These are phyloP conservation scores for Agelastica alni DNA, from an alignment of 2,888 invertebrate species.

Conservation along the genomic window DNA sequence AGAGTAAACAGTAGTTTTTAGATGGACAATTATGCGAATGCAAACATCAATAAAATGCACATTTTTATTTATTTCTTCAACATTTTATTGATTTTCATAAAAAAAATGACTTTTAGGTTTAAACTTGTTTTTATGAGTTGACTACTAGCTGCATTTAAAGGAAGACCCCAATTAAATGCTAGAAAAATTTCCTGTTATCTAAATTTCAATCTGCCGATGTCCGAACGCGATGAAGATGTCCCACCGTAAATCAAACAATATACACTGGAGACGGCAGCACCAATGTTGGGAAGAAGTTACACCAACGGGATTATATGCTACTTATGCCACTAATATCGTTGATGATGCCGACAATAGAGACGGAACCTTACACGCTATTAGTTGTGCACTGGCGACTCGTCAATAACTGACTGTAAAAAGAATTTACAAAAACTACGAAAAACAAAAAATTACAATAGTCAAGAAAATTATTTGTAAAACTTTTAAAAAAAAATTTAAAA, in stretches of 20 bases:
- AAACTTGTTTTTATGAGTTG: too few relatives aligned
- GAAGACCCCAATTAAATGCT: neutral
- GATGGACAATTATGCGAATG: too few relatives aligned
- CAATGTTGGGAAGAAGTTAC: slow-evolving; percentile 5
- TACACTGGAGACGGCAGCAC: slow-evolving; percentile 3
- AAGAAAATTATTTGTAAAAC: neutral
- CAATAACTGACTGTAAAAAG: too few relatives aligned
- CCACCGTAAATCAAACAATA: slow-evolving; percentile 20
- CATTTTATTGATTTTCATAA: too few relatives aligned
- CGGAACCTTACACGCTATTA: neutral
- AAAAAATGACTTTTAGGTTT: too few relatives aligned
- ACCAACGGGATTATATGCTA: slow-evolving; percentile 14
- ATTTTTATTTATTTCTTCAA: too few relatives aligned
- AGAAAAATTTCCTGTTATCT: slow-evolving; percentile 4
- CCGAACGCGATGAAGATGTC: slow-evolving; percentile 12
- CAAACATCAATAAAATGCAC: too few relatives aligned
- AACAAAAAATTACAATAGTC: too few relatives aligned
- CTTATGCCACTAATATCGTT: slow-evolving; percentile 21
- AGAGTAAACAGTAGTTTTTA: too few relatives aligned
- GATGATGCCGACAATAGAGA: slow-evolving; percentile 22
- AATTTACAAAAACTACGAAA: too few relatives aligned
- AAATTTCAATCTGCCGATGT: slow-evolving; percentile 6
- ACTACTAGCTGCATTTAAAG: neutral
- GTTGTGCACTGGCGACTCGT: neutral
- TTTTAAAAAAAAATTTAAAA: too few relatives aligned